Evolutionary conservation across 2,113 vertebrate species (phyloP).

Genomic region (Promerops cafer): DNA sequence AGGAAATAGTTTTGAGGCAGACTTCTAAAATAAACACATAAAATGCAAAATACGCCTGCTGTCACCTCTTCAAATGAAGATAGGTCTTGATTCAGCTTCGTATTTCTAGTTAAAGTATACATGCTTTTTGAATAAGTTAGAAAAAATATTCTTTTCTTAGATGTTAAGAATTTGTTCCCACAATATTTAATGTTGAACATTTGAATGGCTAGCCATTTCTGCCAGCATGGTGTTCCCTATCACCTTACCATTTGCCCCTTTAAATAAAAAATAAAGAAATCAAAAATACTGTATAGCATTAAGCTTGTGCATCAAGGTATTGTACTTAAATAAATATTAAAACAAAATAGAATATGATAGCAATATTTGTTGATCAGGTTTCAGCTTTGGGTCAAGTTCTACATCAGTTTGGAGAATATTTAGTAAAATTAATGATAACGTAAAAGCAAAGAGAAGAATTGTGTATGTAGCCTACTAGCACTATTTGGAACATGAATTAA

Average conservation of each 20-base stretch:
- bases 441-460: neutral
- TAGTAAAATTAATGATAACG: neutral
- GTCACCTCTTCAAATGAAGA: neutral
- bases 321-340: neutral
- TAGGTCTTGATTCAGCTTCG: neutral
- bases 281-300: neutral
- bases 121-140: fast-evolving
- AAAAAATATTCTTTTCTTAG: neutral
- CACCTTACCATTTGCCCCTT: neutral
- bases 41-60: neutral
- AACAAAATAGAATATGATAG: neutral
- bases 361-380: neutral
- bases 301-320: fast-evolving
- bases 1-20: neutral
- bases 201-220: neutral
- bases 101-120: neutral
- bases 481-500: neutral
- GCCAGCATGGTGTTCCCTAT: neutral
- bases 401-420: neutral
- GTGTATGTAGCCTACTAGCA: neutral
- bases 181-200: neutral
- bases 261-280: neutral
- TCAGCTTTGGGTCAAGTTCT: neutral
- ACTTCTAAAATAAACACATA: neutral
- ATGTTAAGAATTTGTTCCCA: neutral